A percentile compares a stretch with the other conserved stretches of the same genome.
These are phyloP conservation scores for Mus spicilegus DNA, from an alignment of 2,113 vertebrate genomes.

Conservation along the genomic window DNA sequence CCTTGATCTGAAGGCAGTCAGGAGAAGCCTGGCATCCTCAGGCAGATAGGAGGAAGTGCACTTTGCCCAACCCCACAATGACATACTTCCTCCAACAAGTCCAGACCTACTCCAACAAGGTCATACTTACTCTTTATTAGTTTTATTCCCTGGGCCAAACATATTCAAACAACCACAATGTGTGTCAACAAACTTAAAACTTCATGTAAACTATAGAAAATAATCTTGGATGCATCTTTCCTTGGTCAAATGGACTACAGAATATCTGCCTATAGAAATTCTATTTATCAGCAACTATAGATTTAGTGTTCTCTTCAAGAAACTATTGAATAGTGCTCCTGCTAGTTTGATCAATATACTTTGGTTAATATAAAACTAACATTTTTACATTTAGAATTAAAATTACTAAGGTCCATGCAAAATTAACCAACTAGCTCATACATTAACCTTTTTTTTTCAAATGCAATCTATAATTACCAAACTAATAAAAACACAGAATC, in stretches of 20 bases:
- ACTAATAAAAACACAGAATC: background rate
- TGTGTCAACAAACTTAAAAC: no score
- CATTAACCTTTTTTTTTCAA: background rate
- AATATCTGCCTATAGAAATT: conserved; percentile 2
- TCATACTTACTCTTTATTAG: no score
- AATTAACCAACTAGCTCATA: background rate
- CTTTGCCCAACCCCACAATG: no score
- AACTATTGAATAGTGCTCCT: conserved; percentile 18
- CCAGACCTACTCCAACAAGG: no score
- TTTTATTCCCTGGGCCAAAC: no score
- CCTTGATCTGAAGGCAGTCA: no score
- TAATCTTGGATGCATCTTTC: no score
- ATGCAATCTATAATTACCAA: background rate
- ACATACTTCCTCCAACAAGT: no score
- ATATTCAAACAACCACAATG: no score
- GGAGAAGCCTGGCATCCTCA: no score
- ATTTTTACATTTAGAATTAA: conserved; percentile 17
- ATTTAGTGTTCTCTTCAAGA: conserved; percentile 54
- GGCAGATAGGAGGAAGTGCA: no score
- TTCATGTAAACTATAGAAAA: no score
- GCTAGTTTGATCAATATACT: background rate
- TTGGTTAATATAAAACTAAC: background rate
- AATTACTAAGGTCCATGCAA: background rate
- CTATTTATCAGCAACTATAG: conserved; percentile 9
- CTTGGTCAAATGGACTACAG: background rate